These are phyloP conservation scores for Enteromius argenteus DNA, from an alignment of 2,797 vertebrate species.

Conservation along the genomic window DNA sequence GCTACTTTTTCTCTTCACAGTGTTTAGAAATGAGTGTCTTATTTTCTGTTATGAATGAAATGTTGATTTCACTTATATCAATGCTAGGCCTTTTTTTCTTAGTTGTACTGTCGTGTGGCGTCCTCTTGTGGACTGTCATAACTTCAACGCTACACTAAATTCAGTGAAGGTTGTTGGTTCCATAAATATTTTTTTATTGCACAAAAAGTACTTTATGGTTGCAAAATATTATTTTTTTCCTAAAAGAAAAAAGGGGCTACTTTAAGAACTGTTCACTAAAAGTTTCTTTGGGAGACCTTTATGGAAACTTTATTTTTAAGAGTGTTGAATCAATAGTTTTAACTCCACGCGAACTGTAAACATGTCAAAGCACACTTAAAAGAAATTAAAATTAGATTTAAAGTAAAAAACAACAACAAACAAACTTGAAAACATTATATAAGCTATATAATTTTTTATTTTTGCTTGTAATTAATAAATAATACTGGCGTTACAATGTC, in stretches of 20 bases:
- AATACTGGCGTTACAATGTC: not conserved
- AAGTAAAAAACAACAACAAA: not conserved
- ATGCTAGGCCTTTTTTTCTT: not conserved
- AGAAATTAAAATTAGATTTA: not conserved
- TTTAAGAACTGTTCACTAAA: not conserved
- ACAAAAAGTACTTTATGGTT: not conserved
- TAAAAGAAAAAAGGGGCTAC: not conserved
- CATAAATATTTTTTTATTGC: not conserved
- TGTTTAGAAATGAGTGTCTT: not conserved
- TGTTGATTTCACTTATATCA: not conserved
- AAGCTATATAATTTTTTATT: not conserved
- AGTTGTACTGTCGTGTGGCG: conserved; percentile 34
- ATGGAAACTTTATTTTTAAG: not conserved
- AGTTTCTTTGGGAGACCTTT: not conserved
- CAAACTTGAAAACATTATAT: too few species aligned
- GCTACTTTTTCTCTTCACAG: not conserved
- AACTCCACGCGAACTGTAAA: not conserved
- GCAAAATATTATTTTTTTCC: not conserved
- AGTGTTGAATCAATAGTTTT: not conserved
- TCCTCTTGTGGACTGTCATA: conserved; percentile 38
- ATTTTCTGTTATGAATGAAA: not conserved
- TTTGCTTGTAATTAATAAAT: not conserved
- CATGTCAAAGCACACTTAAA: not conserved
- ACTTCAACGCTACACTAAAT: not conserved
- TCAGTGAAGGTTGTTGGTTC: not conserved